Evolutionary conservation across 2,888 invertebrate genomes (phyloP).

Genomic region (Theretra japonica): DNA sequence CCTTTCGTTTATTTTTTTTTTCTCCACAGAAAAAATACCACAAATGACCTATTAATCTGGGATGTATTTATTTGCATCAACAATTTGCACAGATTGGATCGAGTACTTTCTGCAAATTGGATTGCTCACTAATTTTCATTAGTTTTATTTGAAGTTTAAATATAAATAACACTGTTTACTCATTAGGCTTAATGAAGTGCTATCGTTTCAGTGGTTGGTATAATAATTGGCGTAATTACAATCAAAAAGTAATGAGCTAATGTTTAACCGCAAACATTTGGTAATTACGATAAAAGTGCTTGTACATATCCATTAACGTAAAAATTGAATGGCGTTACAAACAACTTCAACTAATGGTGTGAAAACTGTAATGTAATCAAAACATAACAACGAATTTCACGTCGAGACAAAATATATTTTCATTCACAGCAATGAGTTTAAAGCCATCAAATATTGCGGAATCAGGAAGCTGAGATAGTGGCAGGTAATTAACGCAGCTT

Average conservation of each 20-base stretch:
- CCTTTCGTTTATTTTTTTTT: no score
- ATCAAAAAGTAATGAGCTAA: constrained; percentile 9
- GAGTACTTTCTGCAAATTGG: not conserved
- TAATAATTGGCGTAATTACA: not conserved
- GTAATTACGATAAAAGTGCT: not conserved
- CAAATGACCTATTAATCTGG: not conserved
- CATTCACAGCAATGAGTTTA: not conserved
- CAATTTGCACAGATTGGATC: not conserved
- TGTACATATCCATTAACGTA: not conserved
- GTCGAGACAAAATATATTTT: constrained; percentile 3
- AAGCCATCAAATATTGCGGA: constrained; percentile 8
- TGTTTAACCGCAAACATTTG: constrained; percentile 1
- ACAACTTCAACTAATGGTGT: not conserved
- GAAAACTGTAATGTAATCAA: not conserved
- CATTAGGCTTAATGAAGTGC: not conserved
- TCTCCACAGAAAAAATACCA: not conserved
- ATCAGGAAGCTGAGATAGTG: not conserved
- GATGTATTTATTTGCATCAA: not conserved
- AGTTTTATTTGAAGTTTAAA: not conserved
- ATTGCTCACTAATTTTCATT: not conserved
- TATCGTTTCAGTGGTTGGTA: not conserved
- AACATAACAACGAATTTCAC: not conserved
- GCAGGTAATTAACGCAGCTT: constrained; percentile 1
- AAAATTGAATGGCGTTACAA: not conserved
- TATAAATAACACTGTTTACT: not conserved